Conservation (phyloP, 2,888 invertebrate species). For the Onthophagus sagittarius region DNA sequence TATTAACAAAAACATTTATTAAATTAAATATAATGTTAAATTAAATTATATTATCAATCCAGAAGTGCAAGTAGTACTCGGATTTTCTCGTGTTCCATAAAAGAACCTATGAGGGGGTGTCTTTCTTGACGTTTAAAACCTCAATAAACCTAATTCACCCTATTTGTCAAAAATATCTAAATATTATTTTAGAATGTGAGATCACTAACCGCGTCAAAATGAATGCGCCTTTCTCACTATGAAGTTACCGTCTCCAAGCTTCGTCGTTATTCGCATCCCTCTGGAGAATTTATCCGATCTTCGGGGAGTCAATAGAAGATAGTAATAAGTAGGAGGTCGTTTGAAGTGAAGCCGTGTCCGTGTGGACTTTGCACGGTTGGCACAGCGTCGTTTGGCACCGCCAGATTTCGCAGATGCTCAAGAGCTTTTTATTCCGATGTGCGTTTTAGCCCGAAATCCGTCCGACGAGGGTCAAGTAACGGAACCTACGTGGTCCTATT, state of each 20-base stretch:
- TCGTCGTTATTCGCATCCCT: not conserved
- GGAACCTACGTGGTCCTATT: not conserved
- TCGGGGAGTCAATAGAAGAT: not conserved
- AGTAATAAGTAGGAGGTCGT: not conserved
- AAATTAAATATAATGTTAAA: not conserved
- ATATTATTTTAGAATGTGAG: not conserved
- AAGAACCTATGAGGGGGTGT: not conserved
- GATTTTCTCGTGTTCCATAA: not conserved
- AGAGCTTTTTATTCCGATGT: not conserved
- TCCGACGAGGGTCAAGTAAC: not conserved
- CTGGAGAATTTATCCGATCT: not conserved
- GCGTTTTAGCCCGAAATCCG: not conserved
- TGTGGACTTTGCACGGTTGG: not conserved
- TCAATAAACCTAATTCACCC: not conserved
- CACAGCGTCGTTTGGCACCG: not conserved
- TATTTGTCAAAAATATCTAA: not conserved
- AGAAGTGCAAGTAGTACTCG: not conserved
- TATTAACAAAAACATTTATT: not conserved
- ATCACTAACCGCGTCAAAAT: not conserved
- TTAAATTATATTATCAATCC: too few species aligned
- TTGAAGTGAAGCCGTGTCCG: not conserved
- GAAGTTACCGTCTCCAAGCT: not conserved
- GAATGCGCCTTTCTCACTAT: not conserved
- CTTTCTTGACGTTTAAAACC: not conserved
- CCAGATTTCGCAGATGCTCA: not conserved